These are phyloP conservation scores for Drosophila triauraria DNA, from an alignment of 1,140 invertebrate genomes.

Conservation along the genomic window DNA sequence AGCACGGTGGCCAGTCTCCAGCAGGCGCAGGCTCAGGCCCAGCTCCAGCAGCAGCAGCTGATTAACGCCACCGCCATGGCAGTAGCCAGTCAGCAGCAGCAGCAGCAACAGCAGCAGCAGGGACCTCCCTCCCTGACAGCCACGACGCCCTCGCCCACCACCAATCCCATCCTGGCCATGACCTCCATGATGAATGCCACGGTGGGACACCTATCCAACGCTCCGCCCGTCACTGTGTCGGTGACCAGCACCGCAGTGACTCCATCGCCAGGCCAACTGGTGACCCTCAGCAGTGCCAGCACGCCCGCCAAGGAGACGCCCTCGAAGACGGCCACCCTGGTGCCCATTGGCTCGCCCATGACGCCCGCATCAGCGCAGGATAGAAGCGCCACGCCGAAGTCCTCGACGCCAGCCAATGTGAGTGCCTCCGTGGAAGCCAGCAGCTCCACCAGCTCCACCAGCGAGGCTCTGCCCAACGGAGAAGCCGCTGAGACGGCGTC, in stretches of 20 bases:
- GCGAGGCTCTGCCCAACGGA: conserved; percentile 49
- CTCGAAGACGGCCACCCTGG: conserved; percentile 70
- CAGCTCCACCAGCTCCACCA: conserved; percentile 59
- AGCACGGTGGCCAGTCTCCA: conserved; percentile 68
- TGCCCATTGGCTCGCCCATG: conserved; percentile 79
- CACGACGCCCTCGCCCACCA: conserved; percentile 69
- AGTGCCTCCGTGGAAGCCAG: conserved; percentile 52
- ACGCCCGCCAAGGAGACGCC: conserved; percentile 63
- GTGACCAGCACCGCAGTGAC: conserved; percentile 40
- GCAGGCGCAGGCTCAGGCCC: conserved; percentile 63
- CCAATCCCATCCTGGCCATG: conserved; percentile 83
- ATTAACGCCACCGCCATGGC: conserved; percentile 60
- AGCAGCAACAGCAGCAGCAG: conserved; percentile 41
- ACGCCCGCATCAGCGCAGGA: conserved; percentile 19
- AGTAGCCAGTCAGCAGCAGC: conserved; percentile 64
- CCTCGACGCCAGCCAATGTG: conserved; percentile 5
- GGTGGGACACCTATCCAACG: conserved; percentile 57
- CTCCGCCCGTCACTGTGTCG: conserved; percentile 47
- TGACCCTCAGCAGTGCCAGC: conserved; percentile 50
- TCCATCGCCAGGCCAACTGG: conserved; percentile 41
- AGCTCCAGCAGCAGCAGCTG: conserved; percentile 64
- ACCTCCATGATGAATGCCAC: conserved; percentile 81
- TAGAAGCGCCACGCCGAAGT: conserved; percentile 21
- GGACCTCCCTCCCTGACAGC: conserved; percentile 39
- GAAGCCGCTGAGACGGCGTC: conserved; percentile 52